These are phyloP conservation scores for Rissa tridactyla DNA, from an alignment of 2,113 vertebrate genomes.

Conservation along the genomic window DNA sequence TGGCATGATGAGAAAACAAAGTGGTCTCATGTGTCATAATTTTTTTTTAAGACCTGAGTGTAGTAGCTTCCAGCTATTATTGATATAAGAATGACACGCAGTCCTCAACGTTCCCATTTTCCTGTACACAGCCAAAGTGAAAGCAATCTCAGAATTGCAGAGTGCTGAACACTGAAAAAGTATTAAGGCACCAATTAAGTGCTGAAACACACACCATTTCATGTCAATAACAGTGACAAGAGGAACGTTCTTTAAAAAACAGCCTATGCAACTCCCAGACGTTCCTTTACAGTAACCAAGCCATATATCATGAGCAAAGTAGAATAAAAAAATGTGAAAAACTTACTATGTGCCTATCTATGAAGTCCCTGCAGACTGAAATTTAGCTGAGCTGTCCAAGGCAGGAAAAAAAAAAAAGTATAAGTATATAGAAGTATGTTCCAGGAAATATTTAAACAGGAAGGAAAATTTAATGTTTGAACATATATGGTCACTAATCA, in stretches of 20 bases:
- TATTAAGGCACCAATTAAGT: conserved; percentile 17
- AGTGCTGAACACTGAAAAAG: background rate
- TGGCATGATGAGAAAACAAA: background rate
- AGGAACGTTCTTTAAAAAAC: background rate
- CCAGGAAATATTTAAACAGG: background rate
- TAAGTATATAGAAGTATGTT: background rate
- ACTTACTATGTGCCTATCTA: background rate
- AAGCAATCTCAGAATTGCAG: background rate
- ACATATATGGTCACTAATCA: background rate
- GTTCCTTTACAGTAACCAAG: background rate
- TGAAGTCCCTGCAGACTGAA: background rate
- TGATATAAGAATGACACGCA: background rate
- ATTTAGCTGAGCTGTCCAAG: background rate
- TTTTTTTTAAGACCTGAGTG: background rate
- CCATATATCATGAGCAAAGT: background rate
- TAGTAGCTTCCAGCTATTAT: background rate
- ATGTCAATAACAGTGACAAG: background rate
- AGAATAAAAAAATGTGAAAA: background rate
- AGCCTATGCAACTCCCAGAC: background rate
- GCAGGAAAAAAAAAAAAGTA: rapidly evolving
- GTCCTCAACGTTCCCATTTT: background rate
- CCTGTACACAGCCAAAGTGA: background rate
- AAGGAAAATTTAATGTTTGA: background rate
- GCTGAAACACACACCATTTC: background rate
- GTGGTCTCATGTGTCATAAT: background rate